Base-by-base conservation (phyloP, 2,113 vertebrate genomes). In the Tragelaphus strepsiceros region DNA sequence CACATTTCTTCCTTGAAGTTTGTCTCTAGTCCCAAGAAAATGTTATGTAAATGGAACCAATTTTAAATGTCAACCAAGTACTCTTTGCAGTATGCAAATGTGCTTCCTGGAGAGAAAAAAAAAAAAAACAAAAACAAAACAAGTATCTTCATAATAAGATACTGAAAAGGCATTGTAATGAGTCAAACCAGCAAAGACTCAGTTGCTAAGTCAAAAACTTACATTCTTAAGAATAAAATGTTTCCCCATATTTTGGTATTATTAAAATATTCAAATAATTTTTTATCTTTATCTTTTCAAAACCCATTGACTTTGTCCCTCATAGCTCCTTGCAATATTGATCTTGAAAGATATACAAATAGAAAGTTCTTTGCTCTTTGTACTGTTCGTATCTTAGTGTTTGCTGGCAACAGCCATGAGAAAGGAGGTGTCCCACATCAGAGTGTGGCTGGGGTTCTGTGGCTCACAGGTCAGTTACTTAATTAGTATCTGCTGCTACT, bases 11-110 rank as follows among this genome's bases (percentile, higher is more conserved):
- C 78, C 91, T 91, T 87, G 21, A 91, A 83, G 32, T 89, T 95
- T 81, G 30, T 43, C 95, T 96, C 62, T 92, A 39, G 15, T 62
- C 35, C 35, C 26, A 35, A 80, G 53, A 93, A 98, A 94, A 92
- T 94, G 43, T 84, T 88, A 93, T 77, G 7, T 78, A 97, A 97
- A 94, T 94, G 80, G n/a, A 90, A 90, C 56, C 39, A 64, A 58
- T 85, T 97, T 96, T 88, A 94, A 97, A 96, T 95, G 58, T 92
- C 94, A 98, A 8, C 28, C 12, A 64, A n/a, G 32, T 43, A 64
- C 2, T 10, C 46, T 88, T 94, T n/a, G 46, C 11, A 62, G 39
- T 91, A 77, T 97, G 90, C 30, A 91, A 92, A 61, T 90, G 15
- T 58, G 9, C 43, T 96, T 93, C 46, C 51, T 91, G 16, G 83